Evolutionary conservation across 2,888 invertebrate genomes (phyloP).

Genomic region (Ornithoptera priamus): DNA sequence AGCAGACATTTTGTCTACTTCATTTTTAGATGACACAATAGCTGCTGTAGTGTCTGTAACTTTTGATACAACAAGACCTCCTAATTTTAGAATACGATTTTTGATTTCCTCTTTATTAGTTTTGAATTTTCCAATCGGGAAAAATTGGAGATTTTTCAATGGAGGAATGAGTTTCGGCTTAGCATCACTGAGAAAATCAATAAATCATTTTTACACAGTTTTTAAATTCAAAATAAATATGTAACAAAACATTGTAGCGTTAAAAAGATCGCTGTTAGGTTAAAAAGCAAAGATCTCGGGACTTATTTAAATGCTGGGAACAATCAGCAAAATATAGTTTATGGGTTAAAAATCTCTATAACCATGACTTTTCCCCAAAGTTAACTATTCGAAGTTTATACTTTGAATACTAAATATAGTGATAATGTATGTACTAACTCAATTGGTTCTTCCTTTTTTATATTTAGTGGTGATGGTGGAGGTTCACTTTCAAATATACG

Average conservation of each 20-base stretch:
- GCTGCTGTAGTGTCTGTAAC: constrained; percentile 84
- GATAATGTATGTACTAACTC: constrained; percentile 41
- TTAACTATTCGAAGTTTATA: no score
- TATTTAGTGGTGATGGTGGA: constrained; percentile 47
- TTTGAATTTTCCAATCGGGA: constrained; percentile 80
- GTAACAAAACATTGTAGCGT: constrained; percentile 39
- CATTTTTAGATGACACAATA: constrained; percentile 85
- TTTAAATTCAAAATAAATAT: not conserved
- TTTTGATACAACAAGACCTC: constrained; percentile 86
- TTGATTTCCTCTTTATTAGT: constrained; percentile 82
- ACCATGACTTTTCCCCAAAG: no score
- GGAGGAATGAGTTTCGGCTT: constrained; percentile 84
- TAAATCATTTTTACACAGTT: not conserved
- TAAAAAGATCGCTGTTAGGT: no score
- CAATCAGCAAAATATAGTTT: no score
- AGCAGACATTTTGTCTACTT: constrained; percentile 83
- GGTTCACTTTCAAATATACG: constrained; percentile 77
- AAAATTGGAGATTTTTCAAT: constrained; percentile 89
- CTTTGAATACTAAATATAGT: no score
- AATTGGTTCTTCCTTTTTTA: constrained; percentile 76
- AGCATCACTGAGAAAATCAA: constrained; percentile 75
- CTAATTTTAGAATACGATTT: constrained; percentile 84
- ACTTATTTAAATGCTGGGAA: no score
- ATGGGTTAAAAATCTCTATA: no score
- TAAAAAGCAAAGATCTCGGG: no score